Percentiles rank a stretch among this genome's conserved stretches.
Evolutionary conservation across 1,140 invertebrate genomes (phyloP).

Genomic region (Brachionus calyciflorus): DNA sequence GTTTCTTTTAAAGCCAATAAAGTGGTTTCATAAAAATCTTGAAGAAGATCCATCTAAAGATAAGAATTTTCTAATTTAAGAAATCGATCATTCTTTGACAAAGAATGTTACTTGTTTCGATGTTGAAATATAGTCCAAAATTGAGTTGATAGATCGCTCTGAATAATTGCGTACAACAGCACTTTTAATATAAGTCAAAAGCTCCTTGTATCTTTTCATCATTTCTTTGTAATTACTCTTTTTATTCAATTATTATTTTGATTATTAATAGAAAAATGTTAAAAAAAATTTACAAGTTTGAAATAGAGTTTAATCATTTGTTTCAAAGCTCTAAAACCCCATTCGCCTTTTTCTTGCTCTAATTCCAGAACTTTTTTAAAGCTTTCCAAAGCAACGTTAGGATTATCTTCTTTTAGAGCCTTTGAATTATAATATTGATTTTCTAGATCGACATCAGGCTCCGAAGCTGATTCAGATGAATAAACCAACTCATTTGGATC

Average conservation of each 20-base stretch:
- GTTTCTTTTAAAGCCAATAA: constrained; percentile 36
- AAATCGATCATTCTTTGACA: background rate
- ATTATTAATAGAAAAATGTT: background rate
- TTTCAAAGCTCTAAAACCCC: constrained; percentile 99
- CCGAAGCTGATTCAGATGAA: constrained; percentile 41
- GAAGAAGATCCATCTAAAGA: constrained; percentile 88
- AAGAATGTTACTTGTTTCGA: constrained; percentile 61
- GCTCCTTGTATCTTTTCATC: constrained; percentile 42
- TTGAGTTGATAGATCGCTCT: constrained; percentile 99
- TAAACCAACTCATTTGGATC: constrained; percentile 43
- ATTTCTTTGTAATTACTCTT: constrained; percentile 23
- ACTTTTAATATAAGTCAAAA: constrained; percentile 56
- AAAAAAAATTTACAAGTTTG: constrained; percentile 74
- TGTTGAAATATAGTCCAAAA: constrained; percentile 97
- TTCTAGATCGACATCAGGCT: constrained; percentile 68
- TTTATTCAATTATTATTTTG: too few relatives aligned
- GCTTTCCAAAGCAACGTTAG: constrained; percentile 80
- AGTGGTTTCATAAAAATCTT: constrained; percentile 95
- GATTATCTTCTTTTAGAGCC: constrained; percentile 94
- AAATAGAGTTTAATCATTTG: constrained; percentile 99
- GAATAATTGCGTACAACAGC: constrained; percentile 98
- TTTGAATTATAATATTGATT: constrained; percentile 99
- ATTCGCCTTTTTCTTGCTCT: constrained; percentile 86
- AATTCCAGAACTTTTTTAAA: constrained; percentile 76
- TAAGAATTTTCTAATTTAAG: constrained; percentile 87